phyloP scores from a whole-genome alignment of 1,140 invertebrate species.

The Atopsyche davidsoni region DNA sequence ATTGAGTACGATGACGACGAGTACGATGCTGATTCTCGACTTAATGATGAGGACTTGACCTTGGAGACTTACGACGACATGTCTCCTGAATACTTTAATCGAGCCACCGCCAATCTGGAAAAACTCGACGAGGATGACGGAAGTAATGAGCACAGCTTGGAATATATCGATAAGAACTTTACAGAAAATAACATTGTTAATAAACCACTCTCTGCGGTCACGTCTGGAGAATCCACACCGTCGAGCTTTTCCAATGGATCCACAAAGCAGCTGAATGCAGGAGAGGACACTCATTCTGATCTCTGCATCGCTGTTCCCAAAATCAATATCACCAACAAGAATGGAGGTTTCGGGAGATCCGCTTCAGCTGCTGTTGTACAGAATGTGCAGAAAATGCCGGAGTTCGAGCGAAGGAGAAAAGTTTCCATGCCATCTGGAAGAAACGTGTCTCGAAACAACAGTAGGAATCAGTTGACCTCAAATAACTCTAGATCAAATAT shows the following conservation, averaged over 20 bases:
- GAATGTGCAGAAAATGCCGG: slow-evolving; percentile 30
- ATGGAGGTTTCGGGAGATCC: slow-evolving; percentile 45
- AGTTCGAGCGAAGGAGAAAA: slow-evolving; percentile 37
- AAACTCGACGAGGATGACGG: neutral
- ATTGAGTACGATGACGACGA: slow-evolving; percentile 21
- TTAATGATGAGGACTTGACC: slow-evolving; percentile 21
- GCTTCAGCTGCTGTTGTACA: slow-evolving; percentile 48
- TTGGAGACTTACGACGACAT: slow-evolving; percentile 24
- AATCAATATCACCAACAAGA: slow-evolving; percentile 3
- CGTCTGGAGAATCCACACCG: slow-evolving; percentile 23
- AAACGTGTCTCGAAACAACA: slow-evolving; percentile 27
- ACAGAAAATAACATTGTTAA: neutral
- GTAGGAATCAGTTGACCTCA: slow-evolving; percentile 30
- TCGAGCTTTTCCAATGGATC: no score
- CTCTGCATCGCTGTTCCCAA: slow-evolving; percentile 7
- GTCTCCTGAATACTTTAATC: no score
- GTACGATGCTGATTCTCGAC: slow-evolving; percentile 15
- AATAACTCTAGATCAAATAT: slow-evolving; percentile 23
- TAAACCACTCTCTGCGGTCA: slow-evolving; percentile 11
- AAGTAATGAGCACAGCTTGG: neutral
- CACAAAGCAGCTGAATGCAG: no score
- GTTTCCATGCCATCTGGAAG: slow-evolving; percentile 36
- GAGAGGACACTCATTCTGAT: no score
- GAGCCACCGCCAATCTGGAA: slow-evolving; percentile 10
- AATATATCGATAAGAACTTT: neutral